phyloP scores from a whole-genome alignment of 1,140 invertebrate species.

The Holotrichia oblita region DNA sequence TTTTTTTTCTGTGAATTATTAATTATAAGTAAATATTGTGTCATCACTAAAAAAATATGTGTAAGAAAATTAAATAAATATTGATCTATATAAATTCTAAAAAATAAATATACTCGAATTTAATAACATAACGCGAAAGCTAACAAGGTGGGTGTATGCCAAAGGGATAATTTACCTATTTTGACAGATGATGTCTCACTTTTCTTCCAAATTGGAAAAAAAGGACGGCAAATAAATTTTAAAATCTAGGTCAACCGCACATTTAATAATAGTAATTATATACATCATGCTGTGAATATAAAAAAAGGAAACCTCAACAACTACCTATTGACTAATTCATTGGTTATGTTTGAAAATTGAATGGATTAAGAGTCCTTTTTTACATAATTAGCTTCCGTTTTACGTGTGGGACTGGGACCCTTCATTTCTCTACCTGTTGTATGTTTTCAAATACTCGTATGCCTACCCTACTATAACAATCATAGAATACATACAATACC shows the following conservation, averaged over 20 bases:
- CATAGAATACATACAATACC: neutral
- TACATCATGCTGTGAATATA: neutral
- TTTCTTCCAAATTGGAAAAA: neutral
- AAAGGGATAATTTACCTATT: neutral
- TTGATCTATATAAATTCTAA: neutral
- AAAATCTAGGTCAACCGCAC: conserved; percentile 25
- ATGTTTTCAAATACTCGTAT: conserved; percentile 48
- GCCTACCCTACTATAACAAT: conserved; percentile 26
- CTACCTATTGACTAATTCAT: neutral
- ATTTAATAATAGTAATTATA: conserved; percentile 5
- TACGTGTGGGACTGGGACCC: neutral
- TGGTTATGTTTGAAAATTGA: conserved; percentile 18
- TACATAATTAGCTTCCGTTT: conserved; percentile 43
- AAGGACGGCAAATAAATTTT: neutral
- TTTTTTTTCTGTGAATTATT: neutral
- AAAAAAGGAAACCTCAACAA: neutral
- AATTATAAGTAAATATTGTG: neutral
- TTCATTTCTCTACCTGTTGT: neutral
- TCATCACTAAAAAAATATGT: neutral
- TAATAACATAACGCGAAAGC: no score
- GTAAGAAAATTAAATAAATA: conserved; percentile 4
- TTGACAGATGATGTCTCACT: neutral
- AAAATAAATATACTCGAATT: neutral
- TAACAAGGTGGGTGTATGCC: no score
- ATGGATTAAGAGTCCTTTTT: conserved; percentile 36